Percentiles rank a stretch among this genome's conserved stretches.
Evolutionary conservation across 37 sponge, comb jelly and placozoan species (phyloP).

Genomic region (Aphrocallistes beatrix): DNA sequence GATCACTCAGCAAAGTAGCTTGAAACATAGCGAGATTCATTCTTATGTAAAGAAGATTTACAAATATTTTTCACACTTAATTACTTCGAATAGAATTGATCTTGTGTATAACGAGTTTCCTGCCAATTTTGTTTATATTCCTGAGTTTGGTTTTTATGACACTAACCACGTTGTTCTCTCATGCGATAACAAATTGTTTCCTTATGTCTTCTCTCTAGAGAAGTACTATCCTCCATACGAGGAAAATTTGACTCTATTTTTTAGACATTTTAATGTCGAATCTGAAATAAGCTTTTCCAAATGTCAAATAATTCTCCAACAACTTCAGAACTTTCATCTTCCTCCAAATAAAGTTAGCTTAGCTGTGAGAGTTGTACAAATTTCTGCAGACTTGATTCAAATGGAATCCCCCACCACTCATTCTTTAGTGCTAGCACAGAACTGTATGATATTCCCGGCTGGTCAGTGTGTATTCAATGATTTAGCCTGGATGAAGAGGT

Average conservation of each 20-base stretch:
- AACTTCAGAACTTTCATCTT: background rate
- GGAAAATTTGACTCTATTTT: background rate
- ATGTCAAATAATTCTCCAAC: background rate
- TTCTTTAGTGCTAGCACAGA: background rate
- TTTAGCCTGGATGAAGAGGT: background rate
- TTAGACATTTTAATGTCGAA: background rate
- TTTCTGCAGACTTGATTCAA: background rate
- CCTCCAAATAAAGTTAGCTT: background rate
- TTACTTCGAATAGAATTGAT: background rate
- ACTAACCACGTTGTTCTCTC: background rate
- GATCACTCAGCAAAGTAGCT: background rate
- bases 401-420: background rate
- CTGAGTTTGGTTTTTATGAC: background rate
- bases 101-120: too few relatives aligned
- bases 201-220: background rate
- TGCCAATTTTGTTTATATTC: background rate
- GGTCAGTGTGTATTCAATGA: background rate
- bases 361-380: background rate
- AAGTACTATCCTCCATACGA: background rate
- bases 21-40: background rate
- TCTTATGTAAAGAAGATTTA: background rate
- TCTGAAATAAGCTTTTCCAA: background rate
- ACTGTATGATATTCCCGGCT: background rate
- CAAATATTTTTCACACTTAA: background rate
- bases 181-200: background rate